phyloP scores from a whole-genome alignment of 2,113 vertebrate genomes.

The Gymnocephalus cernua region DNA sequence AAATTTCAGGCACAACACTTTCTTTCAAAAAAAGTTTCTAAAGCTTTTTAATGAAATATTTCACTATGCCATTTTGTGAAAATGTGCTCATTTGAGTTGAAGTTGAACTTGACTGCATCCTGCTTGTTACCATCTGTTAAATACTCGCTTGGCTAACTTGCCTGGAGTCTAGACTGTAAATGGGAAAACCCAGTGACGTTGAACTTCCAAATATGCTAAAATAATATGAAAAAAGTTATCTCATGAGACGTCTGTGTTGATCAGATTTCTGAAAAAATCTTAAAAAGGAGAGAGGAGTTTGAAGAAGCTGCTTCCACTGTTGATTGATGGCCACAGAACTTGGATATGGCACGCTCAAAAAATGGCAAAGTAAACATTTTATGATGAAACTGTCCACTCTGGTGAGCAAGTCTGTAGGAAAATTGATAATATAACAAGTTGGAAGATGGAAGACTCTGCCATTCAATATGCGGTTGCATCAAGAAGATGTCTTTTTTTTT shows the following conservation, averaged over 20 bases:
- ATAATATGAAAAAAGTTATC: conserved; percentile 19
- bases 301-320: not conserved
- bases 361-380: conserved; percentile 39
- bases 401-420: conserved; percentile 13
- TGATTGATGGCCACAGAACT: conserved; percentile 46
- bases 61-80: conserved; percentile 51
- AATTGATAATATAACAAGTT: conserved; percentile 18
- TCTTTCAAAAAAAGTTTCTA: conserved; percentile 17
- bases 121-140: conserved; percentile 69
- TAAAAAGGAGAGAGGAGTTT: not conserved
- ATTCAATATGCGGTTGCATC: not conserved
- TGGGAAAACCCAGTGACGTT: conserved; percentile 31
- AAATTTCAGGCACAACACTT: conserved; percentile 10
- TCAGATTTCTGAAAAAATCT: conserved; percentile 11
- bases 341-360: conserved; percentile 8
- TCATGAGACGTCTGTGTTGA: conserved; percentile 1
- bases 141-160: conserved; percentile 58
- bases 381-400: conserved; percentile 42
- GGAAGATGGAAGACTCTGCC: conserved; percentile 5
- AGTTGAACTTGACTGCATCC: conserved; percentile 61
- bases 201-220: conserved; percentile 39
- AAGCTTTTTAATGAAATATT: conserved; percentile 41
- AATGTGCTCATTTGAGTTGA: conserved; percentile 46
- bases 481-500: not conserved
- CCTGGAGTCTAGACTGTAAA: conserved; percentile 53